Base-by-base conservation (phyloP, 2,113 vertebrate genomes). In the Engystomops pustulosus region DNA sequence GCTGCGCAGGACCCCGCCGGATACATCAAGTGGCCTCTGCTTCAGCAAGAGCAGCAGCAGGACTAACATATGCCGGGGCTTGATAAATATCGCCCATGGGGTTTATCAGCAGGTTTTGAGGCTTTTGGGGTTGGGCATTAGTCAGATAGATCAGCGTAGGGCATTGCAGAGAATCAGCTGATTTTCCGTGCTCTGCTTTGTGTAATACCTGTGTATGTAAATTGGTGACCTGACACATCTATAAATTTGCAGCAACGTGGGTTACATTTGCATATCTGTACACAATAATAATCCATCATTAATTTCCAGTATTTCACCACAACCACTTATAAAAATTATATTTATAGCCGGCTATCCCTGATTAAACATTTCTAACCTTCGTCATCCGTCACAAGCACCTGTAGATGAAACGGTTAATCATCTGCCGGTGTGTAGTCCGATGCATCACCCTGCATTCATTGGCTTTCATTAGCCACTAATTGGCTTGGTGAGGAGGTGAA, bases 401-500 rank as follows among this genome's bases (percentile, higher is more conserved):
- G 17, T 58, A 17, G 4, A 27, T 30, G 80, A 55, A 58, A n/a
- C 6, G 17, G 68, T 72, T 82, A 72, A 72, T n/a, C 49, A 18
- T 20, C 36, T 32, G 49, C 12, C 6, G n/a, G 23, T 23, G 4
- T 62, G 55, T 49, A 12, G 41, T 69, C 34, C 23, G 36, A 44
- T 60, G 27, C 32, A 47, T 69, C 79, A 81, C 27, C 23, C 7
- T 18, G 5, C n/a, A 30, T 53, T 71, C 68, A 58, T 58, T 81
- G 32, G 62, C 30, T 80, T 44, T 65, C 36, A 30, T 81, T 55
- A 41, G 51, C 47, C 60, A 36, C 45, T 81, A 71, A 72, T 81
- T 58, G 80, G 67, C 67, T 58, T 81, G 34, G 23, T 81, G 80
- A 72, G 88, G 87, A 88, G 88, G 87, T n/a, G n/a, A 89, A 44